A percentile compares a stretch with the other conserved stretches of the same genome.
Conservation (phyloP, 92 coral and sea anemone species). For the Virgularia gustaviana region DNA sequence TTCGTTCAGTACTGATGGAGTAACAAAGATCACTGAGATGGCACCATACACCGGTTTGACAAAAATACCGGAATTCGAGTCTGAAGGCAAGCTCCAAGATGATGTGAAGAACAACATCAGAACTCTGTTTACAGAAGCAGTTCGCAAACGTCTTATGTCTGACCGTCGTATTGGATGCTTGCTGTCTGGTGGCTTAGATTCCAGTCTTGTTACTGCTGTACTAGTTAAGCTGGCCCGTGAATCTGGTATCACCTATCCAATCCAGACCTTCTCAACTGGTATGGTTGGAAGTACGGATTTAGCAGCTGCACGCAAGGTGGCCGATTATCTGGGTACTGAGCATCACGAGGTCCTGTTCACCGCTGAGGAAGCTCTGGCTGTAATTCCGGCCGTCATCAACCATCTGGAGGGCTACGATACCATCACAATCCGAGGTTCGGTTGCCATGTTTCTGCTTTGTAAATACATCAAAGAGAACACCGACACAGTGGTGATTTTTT, state of each 20-base stretch:
- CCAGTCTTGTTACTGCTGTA: slow-evolving; percentile 89
- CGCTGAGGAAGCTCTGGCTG: slow-evolving; percentile 83
- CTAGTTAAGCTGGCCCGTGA: slow-evolving; percentile 92
- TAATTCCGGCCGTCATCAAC: slow-evolving; percentile 82
- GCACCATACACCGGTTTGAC: slow-evolving; percentile 80
- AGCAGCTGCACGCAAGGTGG: slow-evolving; percentile 61
- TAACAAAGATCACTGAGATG: slow-evolving; percentile 52
- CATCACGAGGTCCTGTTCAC: slow-evolving; percentile 92
- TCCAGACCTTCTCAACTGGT: slow-evolving; percentile 97
- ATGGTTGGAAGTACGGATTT: slow-evolving; percentile 92
- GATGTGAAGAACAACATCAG: slow-evolving; percentile 83
- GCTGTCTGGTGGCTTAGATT: slow-evolving; percentile 96
- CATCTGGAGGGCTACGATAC: slow-evolving; percentile 86
- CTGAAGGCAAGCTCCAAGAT: slow-evolving; percentile 55
- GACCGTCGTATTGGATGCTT: slow-evolving; percentile 98
- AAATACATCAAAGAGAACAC: slow-evolving; percentile 84
- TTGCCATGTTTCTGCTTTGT: slow-evolving; percentile 83
- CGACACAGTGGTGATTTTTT: slow-evolving; percentile 89
- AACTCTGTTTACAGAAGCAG: slow-evolving; percentile 75
- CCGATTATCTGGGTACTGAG: slow-evolving; percentile 62
- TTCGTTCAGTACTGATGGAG: slow-evolving; percentile 59
- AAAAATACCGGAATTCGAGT: slow-evolving; percentile 86
- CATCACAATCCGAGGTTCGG: slow-evolving; percentile 88
- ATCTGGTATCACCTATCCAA: slow-evolving; percentile 85
- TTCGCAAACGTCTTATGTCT: slow-evolving; percentile 95